These are phyloP conservation scores for Cataglyphis albicans DNA, from an alignment of 2,888 invertebrate species.

Conservation along the genomic window DNA sequence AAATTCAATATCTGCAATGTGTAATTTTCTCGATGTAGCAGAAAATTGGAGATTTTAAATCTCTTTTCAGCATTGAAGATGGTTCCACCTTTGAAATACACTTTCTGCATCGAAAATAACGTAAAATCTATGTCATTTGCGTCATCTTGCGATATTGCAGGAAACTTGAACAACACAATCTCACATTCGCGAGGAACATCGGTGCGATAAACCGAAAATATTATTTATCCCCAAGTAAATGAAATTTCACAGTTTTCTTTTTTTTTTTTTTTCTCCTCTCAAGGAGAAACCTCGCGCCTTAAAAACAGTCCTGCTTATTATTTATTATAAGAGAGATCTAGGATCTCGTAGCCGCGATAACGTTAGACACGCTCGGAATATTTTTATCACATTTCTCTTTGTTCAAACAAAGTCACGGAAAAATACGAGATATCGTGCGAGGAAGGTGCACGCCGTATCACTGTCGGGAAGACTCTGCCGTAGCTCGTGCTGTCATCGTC, in stretches of 20 bases:
- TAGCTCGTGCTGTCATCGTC: slow-evolving; percentile 24
- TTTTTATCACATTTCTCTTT: not conserved
- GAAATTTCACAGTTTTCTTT: not conserved
- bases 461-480: slow-evolving; percentile 45
- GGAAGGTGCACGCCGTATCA: slow-evolving; percentile 32
- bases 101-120: not conserved
- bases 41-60: slow-evolving; percentile 18
- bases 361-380: not conserved
- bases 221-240: not conserved
- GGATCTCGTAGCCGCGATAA: not conserved
- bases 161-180: not conserved
- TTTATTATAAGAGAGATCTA: not conserved
- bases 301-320: not conserved
- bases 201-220: not conserved
- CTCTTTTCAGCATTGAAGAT: not conserved
- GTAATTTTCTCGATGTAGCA: slow-evolving; percentile 23
- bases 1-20: slow-evolving; percentile 21
- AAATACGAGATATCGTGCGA: slow-evolving; percentile 8
- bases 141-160: not conserved
- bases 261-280: no score
- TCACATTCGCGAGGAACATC: not conserved
- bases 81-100: not conserved
- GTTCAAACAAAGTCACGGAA: not conserved
- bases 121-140: not conserved
- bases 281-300: no score